Percentiles rank a stretch among this genome's conserved stretches.
Evolutionary conservation across 2,113 vertebrate genomes (phyloP).

Genomic region (Scalopus aquaticus): DNA sequence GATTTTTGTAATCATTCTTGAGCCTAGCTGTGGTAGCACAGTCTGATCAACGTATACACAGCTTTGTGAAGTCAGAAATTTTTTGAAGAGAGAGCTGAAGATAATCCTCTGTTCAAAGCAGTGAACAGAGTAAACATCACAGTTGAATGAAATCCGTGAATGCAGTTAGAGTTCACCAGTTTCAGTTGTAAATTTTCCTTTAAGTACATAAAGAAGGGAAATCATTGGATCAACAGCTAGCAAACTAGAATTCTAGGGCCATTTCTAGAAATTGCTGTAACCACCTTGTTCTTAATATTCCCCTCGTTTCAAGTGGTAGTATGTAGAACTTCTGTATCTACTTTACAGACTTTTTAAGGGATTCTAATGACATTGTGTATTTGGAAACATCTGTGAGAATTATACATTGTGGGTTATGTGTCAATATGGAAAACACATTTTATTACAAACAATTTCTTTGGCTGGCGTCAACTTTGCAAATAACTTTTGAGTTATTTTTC

Average conservation of each 20-base stretch:
- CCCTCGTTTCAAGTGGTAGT: background rate
- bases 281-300: background rate
- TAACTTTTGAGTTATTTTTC: background rate
- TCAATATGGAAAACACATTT: background rate
- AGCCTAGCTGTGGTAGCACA: background rate
- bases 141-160: background rate
- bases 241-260: conserved; percentile 25
- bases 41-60: background rate
- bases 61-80: conserved; percentile 11
- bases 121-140: background rate
- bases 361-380: background rate
- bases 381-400: background rate
- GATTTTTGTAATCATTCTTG: background rate
- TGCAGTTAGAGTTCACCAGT: background rate
- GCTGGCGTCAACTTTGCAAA: background rate
- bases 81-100: background rate
- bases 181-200: background rate
- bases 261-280: background rate
- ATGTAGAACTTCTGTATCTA: background rate
- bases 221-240: background rate
- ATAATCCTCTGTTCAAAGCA: background rate
- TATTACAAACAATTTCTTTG: conserved; percentile 44
- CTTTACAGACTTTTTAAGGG: background rate
- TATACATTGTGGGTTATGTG: background rate
- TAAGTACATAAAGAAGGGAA: background rate